Evolutionary conservation across 1,140 invertebrate species (phyloP), one percentile per base, ranked within the genome.

Genomic region (Euglossa dilemma): DNA sequence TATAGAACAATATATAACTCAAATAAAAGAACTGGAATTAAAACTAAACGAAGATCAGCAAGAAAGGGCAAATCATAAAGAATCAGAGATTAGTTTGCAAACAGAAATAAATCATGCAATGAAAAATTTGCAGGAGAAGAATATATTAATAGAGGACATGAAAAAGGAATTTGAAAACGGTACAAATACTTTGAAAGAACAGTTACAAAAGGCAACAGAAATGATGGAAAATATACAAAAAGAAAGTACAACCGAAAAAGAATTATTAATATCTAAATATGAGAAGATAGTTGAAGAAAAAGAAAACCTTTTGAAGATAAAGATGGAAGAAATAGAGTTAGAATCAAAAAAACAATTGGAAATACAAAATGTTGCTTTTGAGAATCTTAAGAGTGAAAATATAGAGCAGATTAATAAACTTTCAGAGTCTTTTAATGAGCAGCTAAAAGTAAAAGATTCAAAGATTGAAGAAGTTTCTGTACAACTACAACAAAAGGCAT

Each of bases 11-110:
- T 92, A 93, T 25, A 61, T 93, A 86, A 94, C 94, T 54, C 90
- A 93, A 20, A 95, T 95, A 74, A 94, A 92, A 80, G 94, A 95
- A 87, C 91, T 96, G 73, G 94, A 95, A 89, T 80, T 91, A 8
- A 91, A 92, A 61, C 88, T 94, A 23, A 94, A 94, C 72, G 91
- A 95, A 89, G 94, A 95, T 45, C 94, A 95, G 83, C 91, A 94
- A 69, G 94, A 96, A 84, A 95, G 92, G 82, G 88, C 92, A 57
- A 80, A 94, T 9, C 89, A 95, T 57, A 94, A 95, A 90, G 92
- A 95, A 87, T 94, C 88, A 57, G 94, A 95, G 87, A 77, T 93
- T 50, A 93, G 94, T 89, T 90, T 91, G n/a, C 87, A 88, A 70
- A 90, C 90, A 73, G 81, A 85, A 75, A 85, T 88, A 14, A 89